Evolutionary conservation across 2,888 invertebrate genomes (phyloP), one percentile per base, ranked within the genome.

Genomic region (Dromius quadrimaculatus): DNA sequence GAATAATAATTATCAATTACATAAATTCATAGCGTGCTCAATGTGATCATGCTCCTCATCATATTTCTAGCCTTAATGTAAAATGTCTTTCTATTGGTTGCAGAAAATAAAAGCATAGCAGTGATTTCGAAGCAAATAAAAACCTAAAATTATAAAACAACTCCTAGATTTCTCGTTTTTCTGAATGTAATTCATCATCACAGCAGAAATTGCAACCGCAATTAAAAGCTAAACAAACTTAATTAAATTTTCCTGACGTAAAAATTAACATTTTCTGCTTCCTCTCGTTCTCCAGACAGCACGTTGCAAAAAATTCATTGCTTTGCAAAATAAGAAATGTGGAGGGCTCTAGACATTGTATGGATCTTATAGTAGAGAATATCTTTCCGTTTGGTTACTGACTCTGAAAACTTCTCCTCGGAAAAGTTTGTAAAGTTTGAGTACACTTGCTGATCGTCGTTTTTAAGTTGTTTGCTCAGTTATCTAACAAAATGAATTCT

Each of bases 361-460:
- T 28, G 11, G 15, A 54, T 54, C 50, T 41, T 41, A 15, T 28
- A 28, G 50, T 50, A 13, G 13, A 17, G 19, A n/a, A 4, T 20
- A 22, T 22, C 22, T 47, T n/a, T n/a, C n/a, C n/a, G n/a, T n/a
- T 28, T 28, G 28, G 28, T 9, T 47, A 47, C 11, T 54, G 28
- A 54, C 50, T 54, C 28, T 54, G 13, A 28, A 32, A 54, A 54
- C 32, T 54, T 54, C 17, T 47, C 23, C 22, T 22, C 11, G 11
- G 19, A 22, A n/a, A 22, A 23, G 11, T 41, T 47, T 20, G n/a
- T 8, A 17, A 50, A 54, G 28, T 54, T 54, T 13, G 50, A 54
- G 50, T 54, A 54, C 50, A 54, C 50, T 54, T 23, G 13, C 28
- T 54, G 50, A 54, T 54, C 50, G 50, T 28, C 50, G 50, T 50